A percentile compares a stretch with the other conserved stretches of the same genome.
These are phyloP conservation scores for Cephonodes hylas DNA, from an alignment of 2,888 invertebrate species.

Conservation along the genomic window DNA sequence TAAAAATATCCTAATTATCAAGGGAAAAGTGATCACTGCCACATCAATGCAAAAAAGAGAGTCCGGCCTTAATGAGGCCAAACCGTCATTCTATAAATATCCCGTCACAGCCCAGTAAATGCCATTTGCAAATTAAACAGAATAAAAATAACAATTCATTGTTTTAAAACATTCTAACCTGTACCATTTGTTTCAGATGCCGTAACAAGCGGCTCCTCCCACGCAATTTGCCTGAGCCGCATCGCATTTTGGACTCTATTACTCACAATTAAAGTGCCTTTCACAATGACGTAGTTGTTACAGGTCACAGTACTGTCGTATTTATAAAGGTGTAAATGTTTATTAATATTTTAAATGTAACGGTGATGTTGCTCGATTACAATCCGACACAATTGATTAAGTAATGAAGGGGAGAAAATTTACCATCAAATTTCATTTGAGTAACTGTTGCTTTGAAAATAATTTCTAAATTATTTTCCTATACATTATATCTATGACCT, in stretches of 20 bases:
- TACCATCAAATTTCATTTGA: neutral
- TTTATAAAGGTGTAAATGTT: neutral
- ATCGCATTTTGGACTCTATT: constrained; percentile 2
- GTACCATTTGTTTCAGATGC: constrained; percentile 2
- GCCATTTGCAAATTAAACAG: neutral
- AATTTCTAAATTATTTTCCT: neutral
- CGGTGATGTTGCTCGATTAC: neutral
- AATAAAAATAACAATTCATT: neutral
- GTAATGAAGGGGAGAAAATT: neutral
- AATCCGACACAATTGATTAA: neutral
- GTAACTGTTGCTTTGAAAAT: neutral
- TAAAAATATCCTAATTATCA: no score
- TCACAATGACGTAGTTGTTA: constrained; percentile 5
- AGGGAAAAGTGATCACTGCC: no score
- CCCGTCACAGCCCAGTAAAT: neutral
- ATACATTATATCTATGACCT: no score
- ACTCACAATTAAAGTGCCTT: neutral
- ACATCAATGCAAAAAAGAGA: no score
- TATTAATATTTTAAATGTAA: neutral
- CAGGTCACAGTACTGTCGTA: neutral
- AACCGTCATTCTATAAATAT: neutral
- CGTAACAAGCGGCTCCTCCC: neutral
- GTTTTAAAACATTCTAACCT: neutral
- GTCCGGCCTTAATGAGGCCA: no score
- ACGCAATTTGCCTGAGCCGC: neutral